Percentiles rank a stretch among this genome's conserved stretches.
Conservation (phyloP, 2,888 invertebrate genomes). For the Oligia fasciuncula region DNA sequence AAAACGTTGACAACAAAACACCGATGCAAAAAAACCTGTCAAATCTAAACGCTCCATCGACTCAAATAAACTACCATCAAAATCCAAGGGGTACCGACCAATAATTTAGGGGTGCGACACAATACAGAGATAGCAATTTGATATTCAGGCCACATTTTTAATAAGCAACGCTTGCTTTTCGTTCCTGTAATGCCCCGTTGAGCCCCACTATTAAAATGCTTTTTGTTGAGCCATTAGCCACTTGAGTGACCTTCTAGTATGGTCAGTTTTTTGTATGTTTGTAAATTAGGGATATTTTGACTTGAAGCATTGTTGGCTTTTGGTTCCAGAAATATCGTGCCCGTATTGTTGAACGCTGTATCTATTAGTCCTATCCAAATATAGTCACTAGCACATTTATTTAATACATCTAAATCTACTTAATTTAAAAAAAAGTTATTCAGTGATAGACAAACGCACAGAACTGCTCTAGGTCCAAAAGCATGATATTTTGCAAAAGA, state of each 20-base stretch:
- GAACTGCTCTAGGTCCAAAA: no score
- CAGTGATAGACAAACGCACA: not conserved
- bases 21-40: not conserved
- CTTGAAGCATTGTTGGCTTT: slow-evolving; percentile 1
- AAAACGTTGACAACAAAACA: not conserved
- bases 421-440: not conserved
- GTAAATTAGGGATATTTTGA: slow-evolving; percentile 49
- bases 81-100: slow-evolving; percentile 75
- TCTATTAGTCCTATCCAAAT: not conserved
- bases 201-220: slow-evolving; percentile 85
- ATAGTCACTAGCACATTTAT: not conserved
- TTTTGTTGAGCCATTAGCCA: slow-evolving; percentile 83
- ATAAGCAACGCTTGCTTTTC: slow-evolving; percentile 81
- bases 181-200: slow-evolving; percentile 77
- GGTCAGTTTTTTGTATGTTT: slow-evolving; percentile 70
- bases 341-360: no score
- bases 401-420: not conserved
- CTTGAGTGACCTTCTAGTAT: slow-evolving; percentile 72
- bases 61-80: slow-evolving; percentile 61
- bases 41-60: slow-evolving; percentile 53
- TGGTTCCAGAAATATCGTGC: not conserved
- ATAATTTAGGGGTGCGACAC: slow-evolving; percentile 80
- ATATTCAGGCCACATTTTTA: slow-evolving; percentile 91
- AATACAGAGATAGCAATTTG: slow-evolving; percentile 89
- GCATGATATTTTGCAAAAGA: no score